These are phyloP conservation scores for Schizotus pectinicornis DNA, from an alignment of 2,888 invertebrate genomes.

Conservation along the genomic window DNA sequence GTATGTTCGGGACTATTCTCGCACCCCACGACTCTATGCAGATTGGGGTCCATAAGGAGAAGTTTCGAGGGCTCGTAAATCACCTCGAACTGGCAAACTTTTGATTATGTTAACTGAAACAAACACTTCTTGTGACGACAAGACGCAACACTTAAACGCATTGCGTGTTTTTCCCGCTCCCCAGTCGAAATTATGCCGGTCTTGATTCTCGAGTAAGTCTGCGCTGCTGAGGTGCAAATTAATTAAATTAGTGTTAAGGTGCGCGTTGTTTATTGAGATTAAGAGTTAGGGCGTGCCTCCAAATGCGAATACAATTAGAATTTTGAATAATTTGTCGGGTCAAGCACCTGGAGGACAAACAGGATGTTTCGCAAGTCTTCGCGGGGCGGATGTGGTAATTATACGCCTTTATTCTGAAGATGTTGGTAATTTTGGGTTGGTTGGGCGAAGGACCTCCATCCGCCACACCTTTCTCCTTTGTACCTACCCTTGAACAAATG, in stretches of 20 bases:
- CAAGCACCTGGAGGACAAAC: conserved; percentile 10
- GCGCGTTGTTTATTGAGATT: background rate
- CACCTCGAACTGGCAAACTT: conserved; percentile 44
- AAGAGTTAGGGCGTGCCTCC: background rate
- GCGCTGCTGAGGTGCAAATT: background rate
- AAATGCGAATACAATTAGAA: background rate
- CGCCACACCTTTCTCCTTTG: no score
- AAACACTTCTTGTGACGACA: conserved; percentile 44
- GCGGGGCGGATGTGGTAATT: conserved; percentile 22
- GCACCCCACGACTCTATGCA: conserved; percentile 38
- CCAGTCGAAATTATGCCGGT: background rate
- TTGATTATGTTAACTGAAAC: conserved; percentile 51
- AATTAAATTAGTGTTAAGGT: background rate
- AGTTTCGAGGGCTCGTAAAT: conserved; percentile 41
- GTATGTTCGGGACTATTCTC: conserved; percentile 23
- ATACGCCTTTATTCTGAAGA: conserved; percentile 7
- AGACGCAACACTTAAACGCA: conserved; percentile 38
- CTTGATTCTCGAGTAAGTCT: background rate
- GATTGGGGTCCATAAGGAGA: conserved; percentile 40
- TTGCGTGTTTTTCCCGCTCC: conserved; percentile 29
- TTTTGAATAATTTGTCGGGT: background rate
- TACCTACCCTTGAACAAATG: no score
- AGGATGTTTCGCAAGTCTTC: conserved; percentile 6
- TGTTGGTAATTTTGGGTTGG: background rate
- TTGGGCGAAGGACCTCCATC: no score